Percentiles rank a stretch among this genome's conserved stretches.
These are phyloP conservation scores for Amblyjoppa fuscipennis DNA, from an alignment of 2,888 invertebrate genomes.

Conservation along the genomic window DNA sequence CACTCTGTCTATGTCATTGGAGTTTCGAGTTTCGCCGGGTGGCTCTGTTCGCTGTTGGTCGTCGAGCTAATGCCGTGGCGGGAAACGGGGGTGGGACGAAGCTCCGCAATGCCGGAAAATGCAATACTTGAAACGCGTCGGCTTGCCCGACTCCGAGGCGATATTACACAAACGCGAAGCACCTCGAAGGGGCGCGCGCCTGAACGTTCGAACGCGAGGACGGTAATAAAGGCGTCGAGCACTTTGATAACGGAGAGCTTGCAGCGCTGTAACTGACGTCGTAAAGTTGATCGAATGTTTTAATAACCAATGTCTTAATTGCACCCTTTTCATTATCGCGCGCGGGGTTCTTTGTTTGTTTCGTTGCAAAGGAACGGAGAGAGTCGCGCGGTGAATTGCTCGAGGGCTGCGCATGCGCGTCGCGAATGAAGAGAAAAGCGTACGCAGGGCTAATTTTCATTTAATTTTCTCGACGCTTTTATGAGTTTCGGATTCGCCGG, in stretches of 20 bases:
- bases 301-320: slow-evolving; percentile 59
- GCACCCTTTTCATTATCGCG: background rate
- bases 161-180: slow-evolving; percentile 57
- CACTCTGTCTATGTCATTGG: slow-evolving; percentile 3
- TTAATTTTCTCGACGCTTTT: background rate
- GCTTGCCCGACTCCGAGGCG: slow-evolving; percentile 30
- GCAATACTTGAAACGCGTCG: slow-evolving; percentile 56
- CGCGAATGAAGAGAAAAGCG: background rate
- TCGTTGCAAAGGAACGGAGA: background rate
- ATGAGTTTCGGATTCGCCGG: background rate
- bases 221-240: slow-evolving; percentile 48
- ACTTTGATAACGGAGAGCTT: slow-evolving; percentile 4
- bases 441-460: background rate
- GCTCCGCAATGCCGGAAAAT: slow-evolving; percentile 58
- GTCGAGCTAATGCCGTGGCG: background rate
- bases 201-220: slow-evolving; percentile 31
- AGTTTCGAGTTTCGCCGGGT: background rate
- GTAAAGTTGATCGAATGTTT: slow-evolving; percentile 41
- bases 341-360: background rate
- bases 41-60: slow-evolving; percentile 22
- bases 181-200: background rate
- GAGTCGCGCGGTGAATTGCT: background rate
- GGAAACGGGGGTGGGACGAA: slow-evolving; percentile 31
- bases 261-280: background rate
- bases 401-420: background rate